Evolutionary conservation across 35 echinoderm and acorn worm species (phyloP), one percentile per base, ranked within the genome.

Genomic region (Apostichopus japonicus): DNA sequence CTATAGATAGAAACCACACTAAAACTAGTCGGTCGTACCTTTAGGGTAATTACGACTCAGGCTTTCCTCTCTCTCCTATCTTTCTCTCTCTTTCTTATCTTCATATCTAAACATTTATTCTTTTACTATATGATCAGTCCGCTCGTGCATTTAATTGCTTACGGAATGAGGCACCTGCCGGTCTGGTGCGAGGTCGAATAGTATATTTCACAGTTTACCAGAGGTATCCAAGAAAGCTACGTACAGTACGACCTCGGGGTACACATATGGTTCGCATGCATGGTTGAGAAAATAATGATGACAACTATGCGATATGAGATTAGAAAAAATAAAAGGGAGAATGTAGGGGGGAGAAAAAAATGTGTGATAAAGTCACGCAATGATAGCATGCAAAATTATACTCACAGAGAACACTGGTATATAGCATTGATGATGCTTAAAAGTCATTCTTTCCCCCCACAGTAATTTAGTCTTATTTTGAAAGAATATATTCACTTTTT

Each of bases 101-200:
- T 54, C 79, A 33, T 54, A 33, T 54, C 27, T 16, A 33, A 33
- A 33, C 79, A 83, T 83, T 83, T 67, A 11, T 67, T 15, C 19
- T 67, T 67, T 67, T 83, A 83, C 9, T 83, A 52, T 8, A 54
- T 15, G 54, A 54, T 54, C 14, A 33, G 33, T 54, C 0, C 79
- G 79, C n/a, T 83, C 79, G 79, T 83, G 79, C 79, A 83, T 83
- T 83, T 83, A 83, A 83, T 83, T 83, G 79, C 79, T 83, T 55
- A 83, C 79, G 79, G 79, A 83, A 83, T 83, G 16, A 54, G 54
- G 79, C 79, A 83, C 79, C 79, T 83, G 79, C 79, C 44, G 79
- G 79, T 83, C 44, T 55, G 14, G 79, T 10, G 25, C 10, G 79
- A 83, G 79, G 79, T 83, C 79, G 63, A n/a, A n/a, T 67, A 67